Evolutionary conservation across 2,797 vertebrate species (phyloP).

Genomic region (Sebastes iracundus): DNA sequence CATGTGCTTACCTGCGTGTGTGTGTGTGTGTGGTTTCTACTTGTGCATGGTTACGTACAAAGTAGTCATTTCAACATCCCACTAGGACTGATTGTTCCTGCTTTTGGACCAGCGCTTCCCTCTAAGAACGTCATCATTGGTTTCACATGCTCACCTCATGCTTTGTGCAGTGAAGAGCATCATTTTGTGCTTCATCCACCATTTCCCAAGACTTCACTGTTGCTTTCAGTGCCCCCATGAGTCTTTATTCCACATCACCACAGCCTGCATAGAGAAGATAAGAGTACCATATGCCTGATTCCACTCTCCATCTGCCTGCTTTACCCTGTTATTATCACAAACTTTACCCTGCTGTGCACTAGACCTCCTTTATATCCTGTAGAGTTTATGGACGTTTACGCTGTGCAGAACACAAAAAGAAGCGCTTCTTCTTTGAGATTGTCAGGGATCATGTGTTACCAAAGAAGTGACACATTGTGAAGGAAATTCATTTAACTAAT

Average conservation of each 20-base stretch:
- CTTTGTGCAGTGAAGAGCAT: constrained; percentile 64
- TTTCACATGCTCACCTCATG: constrained; percentile 54
- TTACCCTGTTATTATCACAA: constrained; percentile 44
- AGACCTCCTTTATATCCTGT: constrained; percentile 22
- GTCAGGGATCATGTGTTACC: neutral
- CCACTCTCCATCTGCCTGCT: constrained; percentile 73
- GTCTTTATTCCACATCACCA: constrained; percentile 20
- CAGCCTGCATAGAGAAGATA: constrained; percentile 54
- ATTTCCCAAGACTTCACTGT: constrained; percentile 49
- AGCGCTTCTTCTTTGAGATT: constrained; percentile 9
- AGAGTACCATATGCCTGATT: constrained; percentile 61
- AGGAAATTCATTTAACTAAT: neutral
- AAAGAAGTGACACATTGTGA: neutral
- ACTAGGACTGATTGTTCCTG: constrained; percentile 41
- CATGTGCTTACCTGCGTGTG: constrained; percentile 57
- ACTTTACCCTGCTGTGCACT: constrained; percentile 55
- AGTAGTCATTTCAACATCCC: constrained; percentile 35
- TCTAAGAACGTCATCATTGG: constrained; percentile 22
- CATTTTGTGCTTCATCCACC: constrained; percentile 48
- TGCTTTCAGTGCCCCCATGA: constrained; percentile 37
- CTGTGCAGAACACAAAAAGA: constrained; percentile 2
- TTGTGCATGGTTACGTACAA: constrained; percentile 68
- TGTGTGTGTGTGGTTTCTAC: constrained; percentile 33
- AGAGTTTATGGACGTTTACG: constrained; percentile 20
- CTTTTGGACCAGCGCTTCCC: constrained; percentile 43